Evolutionary conservation across 2,113 vertebrate species (phyloP), one percentile per base, ranked within the genome.

Genomic region (Ceuthmochares aereus): DNA sequence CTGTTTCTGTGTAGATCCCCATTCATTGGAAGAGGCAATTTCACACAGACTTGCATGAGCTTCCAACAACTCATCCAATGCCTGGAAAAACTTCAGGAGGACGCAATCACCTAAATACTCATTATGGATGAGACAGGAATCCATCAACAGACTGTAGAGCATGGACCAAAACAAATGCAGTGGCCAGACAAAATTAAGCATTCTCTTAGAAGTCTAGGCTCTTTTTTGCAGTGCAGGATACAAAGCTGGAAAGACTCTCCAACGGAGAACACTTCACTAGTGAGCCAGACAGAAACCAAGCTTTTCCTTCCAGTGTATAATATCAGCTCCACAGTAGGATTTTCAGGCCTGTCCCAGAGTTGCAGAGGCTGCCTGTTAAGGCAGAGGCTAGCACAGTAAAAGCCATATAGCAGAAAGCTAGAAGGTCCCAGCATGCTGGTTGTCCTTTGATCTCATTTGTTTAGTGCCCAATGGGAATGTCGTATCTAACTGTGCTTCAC

Each of bases 231-330:
- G 18, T 13, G 14, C 10, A 32, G 45, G 30, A 58, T 42, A 42
- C 25, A 43, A 43, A 78, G 27, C 13, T 29, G 11, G 37, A 73
- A 37, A 52, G 8, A 26, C 2, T 3, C 2, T 36, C 2, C n/a
- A 29, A 72, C 0, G 1, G 29, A 12, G 7, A 87, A 43, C 26
- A 15, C 56, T 42, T 67, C 22, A 45, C 23, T 30, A 27, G 12
- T 7, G 36, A 34, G 15, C 7, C 60, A 74, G 43, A 26, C 2
- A 64, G 21, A 47, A 79, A n/a, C 7, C 29, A 69, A n/a, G 20
- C 19, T 87, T 0, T 0, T 74, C 62, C 9, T 77, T 26, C 40
- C 22, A 3, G 25, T 15, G 14, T 18, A 3, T 18, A 59, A 6
- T 15, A 37, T 1, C 3, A 89, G 45, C 12, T 72, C 18, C 5